Evolutionary conservation across 1,140 invertebrate genomes (phyloP).

Genomic region (Macrobrachium nipponense): DNA sequence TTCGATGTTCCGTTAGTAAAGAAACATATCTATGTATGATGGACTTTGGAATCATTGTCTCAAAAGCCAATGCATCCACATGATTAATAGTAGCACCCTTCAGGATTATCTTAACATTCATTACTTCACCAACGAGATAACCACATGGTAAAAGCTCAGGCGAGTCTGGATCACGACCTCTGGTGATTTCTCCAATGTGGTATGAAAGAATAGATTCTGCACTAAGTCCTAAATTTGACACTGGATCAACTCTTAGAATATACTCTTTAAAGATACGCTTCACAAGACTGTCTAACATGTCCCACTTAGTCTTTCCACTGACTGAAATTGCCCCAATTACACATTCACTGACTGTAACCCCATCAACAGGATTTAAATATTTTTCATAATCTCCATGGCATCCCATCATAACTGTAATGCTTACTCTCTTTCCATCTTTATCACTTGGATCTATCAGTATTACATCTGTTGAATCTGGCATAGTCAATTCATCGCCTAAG

Average conservation of each 20-base stretch:
- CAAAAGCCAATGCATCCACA: conserved; percentile 93
- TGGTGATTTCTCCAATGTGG: conserved; percentile 87
- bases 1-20: conserved; percentile 88
- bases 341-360: conserved; percentile 67
- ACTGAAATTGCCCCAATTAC: conserved; percentile 90
- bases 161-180: conserved; percentile 74
- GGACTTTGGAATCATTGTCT: conserved; percentile 95
- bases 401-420: conserved; percentile 85
- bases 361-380: conserved; percentile 58
- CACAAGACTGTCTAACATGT: conserved; percentile 90
- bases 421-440: conserved; percentile 87
- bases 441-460: conserved; percentile 67
- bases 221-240: conserved; percentile 89
- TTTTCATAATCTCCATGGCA: conserved; percentile 63
- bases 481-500: conserved; percentile 54
- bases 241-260: conserved; percentile 90
- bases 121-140: conserved; percentile 87
- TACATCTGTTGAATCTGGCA: conserved; percentile 61
- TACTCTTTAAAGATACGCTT: conserved; percentile 95
- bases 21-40: conserved; percentile 93
- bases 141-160: conserved; percentile 90
- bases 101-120: conserved; percentile 72
- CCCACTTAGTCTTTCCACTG: conserved; percentile 94
- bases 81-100: conserved; percentile 85
- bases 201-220: conserved; percentile 91